Evolutionary conservation across 2,113 vertebrate genomes (phyloP).

Genomic region (Notarius quadriscutis): DNA sequence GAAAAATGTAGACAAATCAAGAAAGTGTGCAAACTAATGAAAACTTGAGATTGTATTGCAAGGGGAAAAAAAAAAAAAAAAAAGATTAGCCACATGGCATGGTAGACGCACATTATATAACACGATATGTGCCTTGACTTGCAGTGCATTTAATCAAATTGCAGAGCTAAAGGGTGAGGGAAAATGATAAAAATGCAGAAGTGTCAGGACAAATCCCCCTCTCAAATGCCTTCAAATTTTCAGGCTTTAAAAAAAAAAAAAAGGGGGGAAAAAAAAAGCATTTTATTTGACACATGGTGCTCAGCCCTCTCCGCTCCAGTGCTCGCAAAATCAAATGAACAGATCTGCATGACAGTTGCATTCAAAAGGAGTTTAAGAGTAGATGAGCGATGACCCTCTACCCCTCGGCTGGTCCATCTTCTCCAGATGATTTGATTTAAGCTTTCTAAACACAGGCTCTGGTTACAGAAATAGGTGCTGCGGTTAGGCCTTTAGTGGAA

Average conservation of each 20-base stretch:
- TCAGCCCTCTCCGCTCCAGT: not conserved
- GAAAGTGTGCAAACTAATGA: not conserved
- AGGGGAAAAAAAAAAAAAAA: not conserved
- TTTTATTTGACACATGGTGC: constrained; percentile 37
- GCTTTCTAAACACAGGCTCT: constrained; percentile 45
- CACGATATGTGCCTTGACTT: constrained; percentile 49
- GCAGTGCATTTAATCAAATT: constrained; percentile 47
- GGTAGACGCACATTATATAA: constrained; percentile 53
- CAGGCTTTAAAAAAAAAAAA: constrained; percentile 20
- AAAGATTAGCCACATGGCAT: constrained; percentile 23
- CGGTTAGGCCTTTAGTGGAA: constrained; percentile 63
- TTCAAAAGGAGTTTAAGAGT: not conserved
- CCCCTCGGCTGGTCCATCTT: not conserved
- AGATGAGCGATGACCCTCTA: constrained; percentile 34
- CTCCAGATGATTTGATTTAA: constrained; percentile 38
- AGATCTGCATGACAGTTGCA: constrained; percentile 6
- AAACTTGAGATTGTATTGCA: constrained; percentile 19
- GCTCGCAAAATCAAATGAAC: constrained; percentile 12
- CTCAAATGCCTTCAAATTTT: not conserved
- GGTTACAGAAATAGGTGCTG: constrained; percentile 57
- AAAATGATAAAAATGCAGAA: not conserved
- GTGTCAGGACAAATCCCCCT: not conserved
- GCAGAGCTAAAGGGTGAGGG: constrained; percentile 18
- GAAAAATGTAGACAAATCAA: not conserved
- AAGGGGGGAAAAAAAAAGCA: not conserved